phyloP scores from a whole-genome alignment of 2,797 vertebrate genomes.

The Anguilla marmorata region DNA sequence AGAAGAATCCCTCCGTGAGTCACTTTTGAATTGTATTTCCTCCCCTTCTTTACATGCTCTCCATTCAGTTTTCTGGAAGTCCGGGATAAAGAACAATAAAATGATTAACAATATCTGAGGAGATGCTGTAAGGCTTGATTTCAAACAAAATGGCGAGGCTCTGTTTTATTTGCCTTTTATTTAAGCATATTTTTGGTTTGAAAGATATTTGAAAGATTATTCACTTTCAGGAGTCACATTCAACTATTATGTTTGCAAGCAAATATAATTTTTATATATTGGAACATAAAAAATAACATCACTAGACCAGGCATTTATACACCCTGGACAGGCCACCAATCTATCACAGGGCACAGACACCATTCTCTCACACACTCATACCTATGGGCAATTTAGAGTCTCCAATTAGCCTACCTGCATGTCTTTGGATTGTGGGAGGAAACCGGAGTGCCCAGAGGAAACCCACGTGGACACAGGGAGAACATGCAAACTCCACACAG shows the following conservation, averaged over 20 bases:
- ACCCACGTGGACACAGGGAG: no score
- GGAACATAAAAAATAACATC: background rate
- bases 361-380: no score
- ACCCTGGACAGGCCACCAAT: no score
- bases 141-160: background rate
- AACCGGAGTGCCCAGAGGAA: no score
- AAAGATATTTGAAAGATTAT: background rate
- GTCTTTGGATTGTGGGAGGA: no score
- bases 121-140: background rate
- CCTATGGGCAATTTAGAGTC: no score
- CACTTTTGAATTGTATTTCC: background rate
- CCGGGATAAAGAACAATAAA: background rate
- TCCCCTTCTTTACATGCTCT: background rate
- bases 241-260: background rate
- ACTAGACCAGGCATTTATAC: background rate
- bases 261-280: background rate
- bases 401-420: no score
- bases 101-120: background rate
- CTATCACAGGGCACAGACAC: no score
- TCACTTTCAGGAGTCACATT: background rate
- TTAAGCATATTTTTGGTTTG: background rate
- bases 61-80: background rate
- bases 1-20: slow-evolving; percentile 89
- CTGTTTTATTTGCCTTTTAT: background rate
- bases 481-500: no score